Evolutionary conservation across 2,113 vertebrate genomes (phyloP).

Genomic region (Hippopotamus amphibius): DNA sequence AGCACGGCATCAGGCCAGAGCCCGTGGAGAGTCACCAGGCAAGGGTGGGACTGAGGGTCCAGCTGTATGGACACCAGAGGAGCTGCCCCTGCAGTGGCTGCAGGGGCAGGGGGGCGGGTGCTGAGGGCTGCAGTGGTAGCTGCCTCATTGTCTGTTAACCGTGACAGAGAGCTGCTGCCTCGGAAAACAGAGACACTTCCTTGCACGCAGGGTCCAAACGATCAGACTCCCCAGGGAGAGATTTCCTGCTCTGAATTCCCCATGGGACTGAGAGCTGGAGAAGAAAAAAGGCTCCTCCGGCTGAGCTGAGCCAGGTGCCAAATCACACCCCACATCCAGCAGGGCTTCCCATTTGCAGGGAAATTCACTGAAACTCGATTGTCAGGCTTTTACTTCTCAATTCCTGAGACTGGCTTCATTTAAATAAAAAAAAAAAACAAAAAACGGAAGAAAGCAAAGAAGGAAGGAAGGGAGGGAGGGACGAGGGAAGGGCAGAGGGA

Average conservation of each 20-base stretch:
- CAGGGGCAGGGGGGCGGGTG: background rate
- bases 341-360: background rate
- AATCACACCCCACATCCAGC: background rate
- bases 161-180: background rate
- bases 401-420: background rate
- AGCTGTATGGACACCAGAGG: background rate
- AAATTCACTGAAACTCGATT: conserved; percentile 12
- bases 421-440: background rate
- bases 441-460: background rate
- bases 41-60: background rate
- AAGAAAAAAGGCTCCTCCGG: conserved; percentile 6
- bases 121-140: background rate
- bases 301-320: background rate
- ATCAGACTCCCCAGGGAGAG: conserved; percentile 58
- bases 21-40: accelerated
- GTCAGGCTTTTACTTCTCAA: conserved; percentile 51
- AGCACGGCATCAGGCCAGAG: background rate
- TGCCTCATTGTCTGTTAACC: background rate
- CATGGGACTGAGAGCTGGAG: background rate
- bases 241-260: conserved; percentile 38
- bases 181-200: background rate
- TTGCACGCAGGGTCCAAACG: background rate
- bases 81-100: accelerated
- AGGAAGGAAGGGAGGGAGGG: too few species aligned
- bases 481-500: too few species aligned